These are phyloP conservation scores for Peromyscus polionotus DNA, from an alignment of 2,113 vertebrate genomes.

Conservation along the genomic window DNA sequence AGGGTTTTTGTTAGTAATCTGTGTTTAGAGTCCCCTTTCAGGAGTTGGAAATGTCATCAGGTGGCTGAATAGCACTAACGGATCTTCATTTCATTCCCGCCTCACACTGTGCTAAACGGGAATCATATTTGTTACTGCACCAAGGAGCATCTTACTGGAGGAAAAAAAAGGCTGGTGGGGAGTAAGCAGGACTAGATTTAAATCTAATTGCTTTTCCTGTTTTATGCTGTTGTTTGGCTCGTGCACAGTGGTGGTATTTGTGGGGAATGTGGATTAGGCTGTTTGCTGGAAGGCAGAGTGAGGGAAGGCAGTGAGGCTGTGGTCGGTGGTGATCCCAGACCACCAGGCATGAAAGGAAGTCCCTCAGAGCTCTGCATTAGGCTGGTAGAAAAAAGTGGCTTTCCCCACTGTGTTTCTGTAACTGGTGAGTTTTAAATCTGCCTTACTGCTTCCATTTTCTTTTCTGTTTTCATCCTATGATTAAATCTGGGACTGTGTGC, in stretches of 20 bases:
- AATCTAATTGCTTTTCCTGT: constrained; percentile 78
- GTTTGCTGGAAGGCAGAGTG: not conserved
- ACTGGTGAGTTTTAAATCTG: constrained; percentile 64
- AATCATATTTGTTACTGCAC: constrained; percentile 73
- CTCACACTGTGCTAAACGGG: constrained; percentile 74
- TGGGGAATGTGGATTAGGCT: not conserved
- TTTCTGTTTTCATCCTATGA: constrained; percentile 59
- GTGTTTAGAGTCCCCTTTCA: constrained; percentile 78
- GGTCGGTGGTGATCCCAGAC: accelerated
- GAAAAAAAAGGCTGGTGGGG: not conserved
- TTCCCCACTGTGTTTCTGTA: constrained; percentile 52
- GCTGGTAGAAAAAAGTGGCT: constrained; percentile 29
- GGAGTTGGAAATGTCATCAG: constrained; percentile 76
- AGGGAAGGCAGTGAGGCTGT: not conserved
- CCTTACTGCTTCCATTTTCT: constrained; percentile 32
- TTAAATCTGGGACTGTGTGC: constrained; percentile 70
- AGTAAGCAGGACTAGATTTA: constrained; percentile 74
- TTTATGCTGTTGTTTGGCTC: constrained; percentile 29
- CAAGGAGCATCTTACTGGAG: constrained; percentile 69
- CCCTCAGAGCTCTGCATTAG: not conserved
- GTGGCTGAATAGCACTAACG: constrained; percentile 41
- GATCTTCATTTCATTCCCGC: constrained; percentile 73
- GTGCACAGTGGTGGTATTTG: accelerated
- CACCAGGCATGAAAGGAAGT: not conserved
- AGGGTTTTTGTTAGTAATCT: constrained; percentile 63